phyloP scores from a whole-genome alignment of 2,113 vertebrate genomes.

The Eira barbara region DNA sequence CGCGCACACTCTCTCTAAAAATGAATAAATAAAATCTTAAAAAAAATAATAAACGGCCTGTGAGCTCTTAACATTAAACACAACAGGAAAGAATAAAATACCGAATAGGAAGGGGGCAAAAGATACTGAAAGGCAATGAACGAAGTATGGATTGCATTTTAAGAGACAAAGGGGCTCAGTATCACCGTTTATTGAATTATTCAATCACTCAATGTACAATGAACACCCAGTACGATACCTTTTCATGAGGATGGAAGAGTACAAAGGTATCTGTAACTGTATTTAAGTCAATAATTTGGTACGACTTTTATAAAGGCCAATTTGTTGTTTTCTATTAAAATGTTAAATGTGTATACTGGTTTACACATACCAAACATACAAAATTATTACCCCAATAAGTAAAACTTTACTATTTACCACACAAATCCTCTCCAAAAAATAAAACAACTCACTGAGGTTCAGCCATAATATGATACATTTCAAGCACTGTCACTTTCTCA shows the following conservation, averaged over 20 bases:
- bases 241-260: neutral
- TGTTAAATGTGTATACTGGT: neutral
- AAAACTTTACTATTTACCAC: neutral
- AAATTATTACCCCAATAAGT: neutral
- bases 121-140: neutral
- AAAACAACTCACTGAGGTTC: neutral
- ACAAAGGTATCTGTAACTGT: neutral
- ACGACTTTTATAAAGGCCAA: neutral
- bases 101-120: neutral
- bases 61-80: neutral
- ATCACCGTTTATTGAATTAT: neutral
- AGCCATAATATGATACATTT: neutral
- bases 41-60: neutral
- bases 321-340: neutral
- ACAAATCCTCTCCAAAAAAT: neutral
- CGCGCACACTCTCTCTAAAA: too few relatives aligned
- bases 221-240: neutral
- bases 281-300: neutral
- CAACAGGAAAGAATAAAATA: neutral
- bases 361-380: neutral
- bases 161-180: neutral
- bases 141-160: neutral
- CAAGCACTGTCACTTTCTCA: neutral
- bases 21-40: too few relatives aligned
- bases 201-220: neutral